Evolutionary conservation across 2,113 vertebrate genomes (phyloP).

Genomic region (Platycercus adscitus): DNA sequence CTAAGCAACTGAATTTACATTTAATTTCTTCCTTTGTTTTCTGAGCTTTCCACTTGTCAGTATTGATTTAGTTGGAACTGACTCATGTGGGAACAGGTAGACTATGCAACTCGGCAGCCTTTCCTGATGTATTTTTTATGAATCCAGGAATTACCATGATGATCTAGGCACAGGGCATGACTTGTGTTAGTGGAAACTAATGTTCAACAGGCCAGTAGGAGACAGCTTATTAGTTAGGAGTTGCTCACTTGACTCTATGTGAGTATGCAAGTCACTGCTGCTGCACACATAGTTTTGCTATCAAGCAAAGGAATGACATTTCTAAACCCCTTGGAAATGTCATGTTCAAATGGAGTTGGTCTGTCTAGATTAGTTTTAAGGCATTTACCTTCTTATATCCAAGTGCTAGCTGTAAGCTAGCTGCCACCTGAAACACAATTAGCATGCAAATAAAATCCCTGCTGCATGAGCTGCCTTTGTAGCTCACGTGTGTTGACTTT

Average conservation of each 20-base stretch:
- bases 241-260: neutral
- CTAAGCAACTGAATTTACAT: neutral
- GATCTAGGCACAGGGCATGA: neutral
- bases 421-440: neutral
- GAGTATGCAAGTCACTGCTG: neutral
- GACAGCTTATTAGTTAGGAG: neutral
- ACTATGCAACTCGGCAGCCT: neutral
- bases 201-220: neutral
- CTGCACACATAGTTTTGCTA: neutral
- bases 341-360: neutral
- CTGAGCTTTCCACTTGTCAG: neutral
- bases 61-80: neutral
- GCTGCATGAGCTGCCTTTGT: neutral
- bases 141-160: neutral
- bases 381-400: neutral
- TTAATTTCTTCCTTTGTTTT: neutral
- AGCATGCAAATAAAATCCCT: neutral
- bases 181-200: neutral
- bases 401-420: neutral
- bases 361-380: neutral
- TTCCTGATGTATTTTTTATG: neutral
- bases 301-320: neutral
- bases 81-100: neutral
- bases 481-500: neutral
- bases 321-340: neutral